Base-by-base conservation (phyloP, 2,113 vertebrate genomes). In the Ariopsis seemanni region DNA sequence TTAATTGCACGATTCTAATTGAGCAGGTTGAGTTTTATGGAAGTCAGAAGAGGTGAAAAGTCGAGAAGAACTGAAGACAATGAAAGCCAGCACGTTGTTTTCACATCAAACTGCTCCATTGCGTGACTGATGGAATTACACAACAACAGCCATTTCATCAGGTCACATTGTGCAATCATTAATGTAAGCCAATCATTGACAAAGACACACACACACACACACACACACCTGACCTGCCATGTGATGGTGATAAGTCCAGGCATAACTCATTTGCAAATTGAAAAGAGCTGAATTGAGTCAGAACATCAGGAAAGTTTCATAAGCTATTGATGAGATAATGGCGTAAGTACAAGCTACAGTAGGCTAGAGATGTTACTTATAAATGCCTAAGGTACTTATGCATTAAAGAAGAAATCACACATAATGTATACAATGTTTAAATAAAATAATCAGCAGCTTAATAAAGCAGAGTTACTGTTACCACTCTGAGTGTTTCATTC, bases 91-190 rank as follows among this genome's bases (percentile, higher is more conserved):
- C 22, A 2, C n/a, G 20, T 17, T 69, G 48, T 27, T 83, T 63
- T 62, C 65, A 25, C 11, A 12, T 52, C 18, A 53, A 74, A 67
- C 10, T 80, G 57, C 18, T 25, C 72, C 50, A 72, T 85, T 86
- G 81, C 30, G 58, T 71, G 62, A 20, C 52, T 90, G 77, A 88
- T 88, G 53, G 42, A 69, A 86, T 90, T 80, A 88, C 57, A 50
- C 9, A 18, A 63, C 48, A 79, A 79, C 14, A 85, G 65, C 14
- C 81, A 42, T 82, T 27, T 83, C 34, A 80, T 50, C 63, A 52
- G 63, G 79, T 74, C 63, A 86, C 74, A 81, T 78, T 72, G 83
- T 65, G 62, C 60, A 58, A 75, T 85, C 65, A 84, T 69, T 57
- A 83, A 52, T 69, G 50, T 83, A 72, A 87, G 48, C 27, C 85